These are phyloP conservation scores for Drosophila pectinifera DNA, from an alignment of 1,140 invertebrate species.

Conservation along the genomic window DNA sequence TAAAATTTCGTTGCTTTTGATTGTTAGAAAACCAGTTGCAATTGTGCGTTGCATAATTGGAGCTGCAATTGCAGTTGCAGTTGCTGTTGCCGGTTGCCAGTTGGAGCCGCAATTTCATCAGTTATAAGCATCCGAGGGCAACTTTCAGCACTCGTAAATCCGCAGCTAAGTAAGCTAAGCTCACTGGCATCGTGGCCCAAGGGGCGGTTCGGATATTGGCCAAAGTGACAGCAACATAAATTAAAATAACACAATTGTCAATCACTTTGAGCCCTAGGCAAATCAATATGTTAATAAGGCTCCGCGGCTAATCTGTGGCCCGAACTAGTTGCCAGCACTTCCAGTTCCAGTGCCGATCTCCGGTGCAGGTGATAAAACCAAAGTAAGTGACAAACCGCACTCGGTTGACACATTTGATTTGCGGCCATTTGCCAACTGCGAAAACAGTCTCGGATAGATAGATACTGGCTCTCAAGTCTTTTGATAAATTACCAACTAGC, in stretches of 20 bases:
- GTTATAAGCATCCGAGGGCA: slow-evolving; percentile 50
- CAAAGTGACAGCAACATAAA: slow-evolving; percentile 73
- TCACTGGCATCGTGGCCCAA: slow-evolving; percentile 61
- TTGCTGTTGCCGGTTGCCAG: slow-evolving; percentile 22
- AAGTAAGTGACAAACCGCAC: slow-evolving; percentile 53
- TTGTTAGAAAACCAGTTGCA: slow-evolving; percentile 67
- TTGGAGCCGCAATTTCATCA: slow-evolving; percentile 38
- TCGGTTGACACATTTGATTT: slow-evolving; percentile 60
- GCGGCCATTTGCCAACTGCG: slow-evolving; percentile 52
- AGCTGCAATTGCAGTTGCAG: slow-evolving; percentile 27
- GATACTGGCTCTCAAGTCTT: slow-evolving; percentile 36
- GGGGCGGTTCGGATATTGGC: slow-evolving; percentile 51
- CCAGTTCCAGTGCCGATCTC: slow-evolving; percentile 18
- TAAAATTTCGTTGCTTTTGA: slow-evolving; percentile 37
- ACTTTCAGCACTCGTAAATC: slow-evolving; percentile 43
- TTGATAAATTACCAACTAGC: slow-evolving; percentile 56
- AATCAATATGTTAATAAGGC: slow-evolving; percentile 75
- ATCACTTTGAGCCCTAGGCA: slow-evolving; percentile 75
- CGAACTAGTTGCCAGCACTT: slow-evolving; percentile 38
- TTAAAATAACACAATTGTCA: slow-evolving; percentile 80
- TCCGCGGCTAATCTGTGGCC: slow-evolving; percentile 25
- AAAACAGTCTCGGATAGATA: slow-evolving; percentile 18
- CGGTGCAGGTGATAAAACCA: slow-evolving; percentile 59
- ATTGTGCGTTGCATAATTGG: slow-evolving; percentile 72
- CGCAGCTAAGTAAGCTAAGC: neutral